A percentile compares a stretch with the other conserved stretches of the same genome.
Evolutionary conservation across 2,888 invertebrate species (phyloP).

Genomic region (Spodoptera exigua): DNA sequence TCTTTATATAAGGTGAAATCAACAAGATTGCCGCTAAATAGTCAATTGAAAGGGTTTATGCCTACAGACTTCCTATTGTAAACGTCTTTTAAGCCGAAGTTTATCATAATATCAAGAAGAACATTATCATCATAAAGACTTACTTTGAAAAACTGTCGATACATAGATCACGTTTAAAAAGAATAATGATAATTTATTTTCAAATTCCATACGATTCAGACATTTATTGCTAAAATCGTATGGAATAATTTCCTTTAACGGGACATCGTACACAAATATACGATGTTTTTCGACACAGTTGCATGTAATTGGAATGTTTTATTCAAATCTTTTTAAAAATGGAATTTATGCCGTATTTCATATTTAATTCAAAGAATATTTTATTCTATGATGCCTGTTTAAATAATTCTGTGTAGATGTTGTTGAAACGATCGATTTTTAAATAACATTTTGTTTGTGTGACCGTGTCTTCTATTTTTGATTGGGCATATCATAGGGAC

Average conservation of each 20-base stretch:
- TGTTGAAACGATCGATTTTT: too few relatives aligned
- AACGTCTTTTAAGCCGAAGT: constrained; percentile 22
- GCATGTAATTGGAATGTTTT: constrained; percentile 27
- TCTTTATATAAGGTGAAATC: constrained; percentile 23
- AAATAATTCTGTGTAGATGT: not conserved
- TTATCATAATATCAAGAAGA: constrained; percentile 35
- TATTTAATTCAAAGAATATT: constrained; percentile 6
- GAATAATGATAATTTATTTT: constrained; percentile 48
- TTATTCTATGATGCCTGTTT: not conserved
- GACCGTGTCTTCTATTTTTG: too few relatives aligned
- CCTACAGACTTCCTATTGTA: constrained; percentile 38
- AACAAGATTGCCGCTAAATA: constrained; percentile 26
- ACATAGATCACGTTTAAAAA: constrained; percentile 39
- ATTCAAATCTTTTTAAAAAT: constrained; percentile 20
- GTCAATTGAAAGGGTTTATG: constrained; percentile 35
- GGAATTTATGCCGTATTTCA: constrained; percentile 17
- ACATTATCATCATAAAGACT: constrained; percentile 42
- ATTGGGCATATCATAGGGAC: too few relatives aligned
- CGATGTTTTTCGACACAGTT: constrained; percentile 23
- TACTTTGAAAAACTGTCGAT: constrained; percentile 32
- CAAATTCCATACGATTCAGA: constrained; percentile 51
- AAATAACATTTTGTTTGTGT: too few relatives aligned
- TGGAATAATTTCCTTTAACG: constrained; percentile 24
- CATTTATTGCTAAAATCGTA: constrained; percentile 43
- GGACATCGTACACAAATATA: constrained; percentile 28